These are phyloP conservation scores for Catocala nupta DNA, from an alignment of 2,888 invertebrate species.

Conservation along the genomic window DNA sequence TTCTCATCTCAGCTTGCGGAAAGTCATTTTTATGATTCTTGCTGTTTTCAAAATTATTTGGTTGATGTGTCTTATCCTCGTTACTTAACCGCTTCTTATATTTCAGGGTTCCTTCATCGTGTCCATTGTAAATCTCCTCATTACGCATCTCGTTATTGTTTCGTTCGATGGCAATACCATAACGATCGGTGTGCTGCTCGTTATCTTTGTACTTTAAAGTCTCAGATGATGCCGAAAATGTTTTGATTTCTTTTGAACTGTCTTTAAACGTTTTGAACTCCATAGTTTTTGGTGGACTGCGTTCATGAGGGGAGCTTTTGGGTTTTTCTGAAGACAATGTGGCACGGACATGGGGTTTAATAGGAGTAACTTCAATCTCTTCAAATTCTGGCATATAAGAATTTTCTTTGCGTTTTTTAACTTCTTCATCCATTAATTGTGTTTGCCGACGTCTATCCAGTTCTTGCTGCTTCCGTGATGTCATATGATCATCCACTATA, in stretches of 20 bases:
- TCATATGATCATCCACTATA: constrained; percentile 93
- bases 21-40: constrained; percentile 75
- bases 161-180: constrained; percentile 79
- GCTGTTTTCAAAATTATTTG: constrained; percentile 70
- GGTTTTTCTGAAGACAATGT: constrained; percentile 78
- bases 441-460: constrained; percentile 80
- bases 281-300: constrained; percentile 79
- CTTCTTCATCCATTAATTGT: constrained; percentile 73
- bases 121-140: constrained; percentile 76
- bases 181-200: constrained; percentile 76
- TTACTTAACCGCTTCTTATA: constrained; percentile 80
- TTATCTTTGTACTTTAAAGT: constrained; percentile 83
- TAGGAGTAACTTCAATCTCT: constrained; percentile 83
- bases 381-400: constrained; percentile 84
- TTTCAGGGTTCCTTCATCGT: constrained; percentile 82
- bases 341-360: constrained; percentile 81
- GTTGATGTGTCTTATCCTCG: constrained; percentile 76
- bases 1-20: constrained; percentile 76
- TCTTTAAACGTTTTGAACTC: constrained; percentile 86
- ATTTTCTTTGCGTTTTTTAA: constrained; percentile 80
- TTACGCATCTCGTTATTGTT: constrained; percentile 74
- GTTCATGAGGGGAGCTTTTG: constrained; percentile 77
- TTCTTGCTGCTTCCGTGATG: constrained; percentile 84
- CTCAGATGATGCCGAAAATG: constrained; percentile 84
- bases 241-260: constrained; percentile 82